These are phyloP conservation scores for Hemicrepidius hirtus DNA, from an alignment of 2,888 invertebrate genomes.

Conservation along the genomic window DNA sequence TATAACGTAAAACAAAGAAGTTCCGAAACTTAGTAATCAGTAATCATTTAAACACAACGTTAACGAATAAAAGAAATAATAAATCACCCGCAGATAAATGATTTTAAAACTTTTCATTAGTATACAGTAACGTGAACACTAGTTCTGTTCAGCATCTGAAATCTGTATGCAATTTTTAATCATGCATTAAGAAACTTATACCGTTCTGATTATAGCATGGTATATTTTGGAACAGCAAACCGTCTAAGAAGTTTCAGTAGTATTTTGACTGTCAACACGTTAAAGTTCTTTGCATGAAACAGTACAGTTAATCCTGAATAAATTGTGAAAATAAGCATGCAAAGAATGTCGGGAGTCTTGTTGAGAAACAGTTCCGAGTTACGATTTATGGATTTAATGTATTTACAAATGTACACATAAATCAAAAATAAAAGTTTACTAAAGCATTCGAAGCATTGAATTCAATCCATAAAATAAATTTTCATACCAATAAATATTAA, in stretches of 20 bases:
- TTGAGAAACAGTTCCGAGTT: constrained; percentile 17
- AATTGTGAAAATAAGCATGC: constrained; percentile 36
- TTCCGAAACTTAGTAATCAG: constrained; percentile 39
- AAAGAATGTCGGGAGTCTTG: constrained; percentile 18
- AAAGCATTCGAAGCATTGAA: constrained; percentile 35
- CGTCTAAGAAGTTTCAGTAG: too few species aligned
- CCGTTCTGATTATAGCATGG: too few species aligned
- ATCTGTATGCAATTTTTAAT: too few species aligned
- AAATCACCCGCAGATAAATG: constrained; percentile 7
- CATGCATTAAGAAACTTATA: too few species aligned
- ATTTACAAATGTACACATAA: constrained; percentile 25
- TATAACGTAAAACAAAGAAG: constrained; percentile 38
- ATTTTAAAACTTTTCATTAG: constrained; percentile 8
- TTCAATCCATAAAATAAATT: constrained; percentile 42
- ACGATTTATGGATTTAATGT: constrained; percentile 38
- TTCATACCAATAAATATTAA: constrained; percentile 48
- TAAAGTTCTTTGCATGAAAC: too few species aligned
- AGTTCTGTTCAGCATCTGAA: not conserved
- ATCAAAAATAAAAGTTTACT: constrained; percentile 32
- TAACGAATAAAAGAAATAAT: constrained; percentile 26
- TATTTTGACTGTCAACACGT: too few species aligned
- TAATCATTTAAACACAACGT: constrained; percentile 34
- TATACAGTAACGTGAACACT: not conserved
- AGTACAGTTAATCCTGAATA: constrained; percentile 6
- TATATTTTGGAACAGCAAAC: too few species aligned